Base-by-base conservation (phyloP, 2,888 invertebrate species). In the Hydropsyche betteni region DNA sequence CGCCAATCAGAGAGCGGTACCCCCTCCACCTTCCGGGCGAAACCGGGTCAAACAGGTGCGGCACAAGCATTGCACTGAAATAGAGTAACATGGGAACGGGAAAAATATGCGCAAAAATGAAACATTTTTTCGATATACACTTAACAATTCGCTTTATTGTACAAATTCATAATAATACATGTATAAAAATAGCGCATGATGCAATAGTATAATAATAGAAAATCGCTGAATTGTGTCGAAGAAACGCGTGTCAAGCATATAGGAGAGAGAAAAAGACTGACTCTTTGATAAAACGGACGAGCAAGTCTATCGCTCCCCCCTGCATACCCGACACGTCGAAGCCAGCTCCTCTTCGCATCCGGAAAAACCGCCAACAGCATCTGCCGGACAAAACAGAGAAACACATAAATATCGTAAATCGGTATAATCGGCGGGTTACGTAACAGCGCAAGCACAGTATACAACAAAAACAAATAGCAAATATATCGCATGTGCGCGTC, bases 211-310 rank as follows among this genome's bases (percentile, higher is more conserved):
- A 36, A 64, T 34, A 36, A 10, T 36, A n/a, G 34, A 33, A 5
- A 44, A 36, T 77, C 71, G 87, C 82, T 79, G 85, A 80, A 10
- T 58, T 14, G 64, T 24, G 24, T 24, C 24, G 24, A 24, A 24
- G 34, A 36, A 64, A 81, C 82, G 84, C 83, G 88, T 88, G 88
- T 86, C 85, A 83, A 85, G 86, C 87, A 86, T 87, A 91, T 91
- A 91, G 91, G 91, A 91, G 91, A 91, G 91, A 91, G 91, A 91
- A 91, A 91, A 91, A 91, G 91, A 91, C 91, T 91, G 91, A 91
- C 91, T 91, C 80, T 80, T 80, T 78, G 78, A 8, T 50, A 38
- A 52, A 61, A 74, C 36, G 12, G 58, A 74, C 75, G 76, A 70
- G 80, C 16, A 77, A 76, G 69, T 76, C 55, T 71, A 75, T 69